Percentiles rank a stretch among this genome's conserved stretches.
Conservation (phyloP, 2,888 invertebrate genomes). For the Meiosimyza decipiens region DNA sequence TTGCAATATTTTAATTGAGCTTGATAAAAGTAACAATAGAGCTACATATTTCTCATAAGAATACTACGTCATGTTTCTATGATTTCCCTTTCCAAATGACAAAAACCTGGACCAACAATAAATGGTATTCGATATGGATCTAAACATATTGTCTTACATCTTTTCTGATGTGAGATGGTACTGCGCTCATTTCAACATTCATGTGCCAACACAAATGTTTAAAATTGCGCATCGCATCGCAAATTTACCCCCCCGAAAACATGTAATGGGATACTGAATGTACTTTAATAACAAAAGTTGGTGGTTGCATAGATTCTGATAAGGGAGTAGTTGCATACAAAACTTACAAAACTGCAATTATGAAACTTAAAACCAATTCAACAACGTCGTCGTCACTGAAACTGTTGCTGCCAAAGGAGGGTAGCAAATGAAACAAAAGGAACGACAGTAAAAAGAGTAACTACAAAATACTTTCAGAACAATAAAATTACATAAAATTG, state of each 20-base stretch:
- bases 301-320: not conserved
- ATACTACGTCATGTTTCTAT: too few relatives aligned
- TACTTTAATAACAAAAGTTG: conserved; percentile 10
- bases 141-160: not conserved
- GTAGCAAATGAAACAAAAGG: not conserved
- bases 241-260: not conserved
- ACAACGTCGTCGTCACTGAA: too few relatives aligned
- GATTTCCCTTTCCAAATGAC: not conserved
- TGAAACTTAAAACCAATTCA: conserved; percentile 15
- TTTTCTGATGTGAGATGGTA: not conserved
- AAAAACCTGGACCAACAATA: not conserved
- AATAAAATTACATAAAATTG: conserved; percentile 25
- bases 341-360: conserved; percentile 26
- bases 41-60: too few relatives aligned
- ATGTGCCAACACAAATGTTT: conserved; percentile 8
- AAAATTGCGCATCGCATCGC: not conserved
- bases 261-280: not conserved
- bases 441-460: not conserved
- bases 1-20: too few relatives aligned
- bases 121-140: not conserved
- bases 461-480: not conserved
- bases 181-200: not conserved
- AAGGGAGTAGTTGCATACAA: conserved; percentile 9
- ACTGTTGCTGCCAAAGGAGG: not conserved
- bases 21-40: too few relatives aligned